Percentiles rank a stretch among this genome's conserved stretches.
Evolutionary conservation across 2,113 vertebrate species (phyloP).

Genomic region (Suncus etruscus): DNA sequence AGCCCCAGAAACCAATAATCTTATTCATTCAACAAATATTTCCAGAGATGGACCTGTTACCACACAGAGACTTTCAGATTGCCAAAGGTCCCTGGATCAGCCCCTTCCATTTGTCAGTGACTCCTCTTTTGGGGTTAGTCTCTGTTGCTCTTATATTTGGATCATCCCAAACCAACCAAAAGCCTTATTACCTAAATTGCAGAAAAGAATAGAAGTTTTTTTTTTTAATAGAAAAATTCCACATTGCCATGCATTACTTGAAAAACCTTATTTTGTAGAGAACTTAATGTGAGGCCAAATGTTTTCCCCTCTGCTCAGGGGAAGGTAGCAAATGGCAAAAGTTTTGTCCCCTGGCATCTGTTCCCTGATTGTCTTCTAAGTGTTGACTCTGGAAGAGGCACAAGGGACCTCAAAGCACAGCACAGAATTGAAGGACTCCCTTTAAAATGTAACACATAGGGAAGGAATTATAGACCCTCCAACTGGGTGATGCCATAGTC

Average conservation of each 20-base stretch:
- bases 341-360: neutral
- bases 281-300: neutral
- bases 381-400: neutral
- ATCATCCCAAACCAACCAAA: constrained; percentile 59
- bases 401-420: neutral
- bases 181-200: constrained; percentile 41
- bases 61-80: constrained; percentile 38
- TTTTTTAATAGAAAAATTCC: neutral
- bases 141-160: constrained; percentile 64
- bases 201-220: neutral
- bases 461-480: neutral
- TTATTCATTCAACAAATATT: constrained; percentile 60
- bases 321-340: neutral
- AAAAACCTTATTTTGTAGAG: constrained; percentile 10
- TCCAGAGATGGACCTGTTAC: constrained; percentile 58
- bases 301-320: constrained; percentile 19
- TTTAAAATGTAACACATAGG: neutral
- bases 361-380: neutral
- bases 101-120: constrained; percentile 51
- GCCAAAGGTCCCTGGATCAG: constrained; percentile 59
- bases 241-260: neutral
- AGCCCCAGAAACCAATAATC: no score
- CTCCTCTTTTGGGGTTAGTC: constrained; percentile 52
- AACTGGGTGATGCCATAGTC: neutral
- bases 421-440: neutral